Evolutionary conservation across 92 coral and sea anemone genomes (phyloP).

Genomic region (Paramuricea clavata): DNA sequence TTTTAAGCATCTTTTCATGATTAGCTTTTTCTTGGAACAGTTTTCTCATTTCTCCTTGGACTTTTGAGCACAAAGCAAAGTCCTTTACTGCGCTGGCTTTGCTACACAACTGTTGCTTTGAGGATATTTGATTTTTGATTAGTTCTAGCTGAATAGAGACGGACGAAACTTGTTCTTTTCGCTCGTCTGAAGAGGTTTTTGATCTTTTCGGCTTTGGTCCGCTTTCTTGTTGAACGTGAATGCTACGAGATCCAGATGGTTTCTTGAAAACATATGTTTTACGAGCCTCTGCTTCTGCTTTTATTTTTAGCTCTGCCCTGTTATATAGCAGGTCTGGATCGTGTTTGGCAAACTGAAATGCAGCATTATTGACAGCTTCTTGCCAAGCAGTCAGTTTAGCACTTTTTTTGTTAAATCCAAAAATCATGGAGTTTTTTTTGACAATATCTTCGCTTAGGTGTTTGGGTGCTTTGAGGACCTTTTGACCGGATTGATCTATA

Average conservation of each 20-base stretch:
- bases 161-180: constrained; percentile 52
- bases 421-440: constrained; percentile 12
- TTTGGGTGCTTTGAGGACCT: not conserved
- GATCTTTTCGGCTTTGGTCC: constrained; percentile 56
- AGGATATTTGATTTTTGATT: constrained; percentile 49
- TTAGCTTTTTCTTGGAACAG: constrained; percentile 48
- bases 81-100: constrained; percentile 57
- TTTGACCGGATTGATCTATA: not conserved
- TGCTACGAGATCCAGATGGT: constrained; percentile 51
- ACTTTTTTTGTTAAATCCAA: constrained; percentile 35
- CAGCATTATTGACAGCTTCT: constrained; percentile 56
- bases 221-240: not conserved
- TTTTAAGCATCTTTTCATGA: constrained; percentile 44
- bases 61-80: constrained; percentile 41
- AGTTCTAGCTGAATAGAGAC: constrained; percentile 55
- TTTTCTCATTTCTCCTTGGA: constrained; percentile 57
- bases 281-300: constrained; percentile 64
- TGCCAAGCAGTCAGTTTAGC: constrained; percentile 67
- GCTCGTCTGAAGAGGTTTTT: constrained; percentile 50
- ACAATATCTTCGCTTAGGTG: not conserved
- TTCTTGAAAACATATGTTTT: constrained; percentile 59
- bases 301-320: constrained; percentile 37
- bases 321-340: constrained; percentile 60
- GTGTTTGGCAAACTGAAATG: constrained; percentile 44
- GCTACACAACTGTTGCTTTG: constrained; percentile 60